Evolutionary conservation across 2,797 vertebrate genomes (phyloP), one percentile per base, ranked within the genome.

Genomic region (Simalia tracyae): DNA sequence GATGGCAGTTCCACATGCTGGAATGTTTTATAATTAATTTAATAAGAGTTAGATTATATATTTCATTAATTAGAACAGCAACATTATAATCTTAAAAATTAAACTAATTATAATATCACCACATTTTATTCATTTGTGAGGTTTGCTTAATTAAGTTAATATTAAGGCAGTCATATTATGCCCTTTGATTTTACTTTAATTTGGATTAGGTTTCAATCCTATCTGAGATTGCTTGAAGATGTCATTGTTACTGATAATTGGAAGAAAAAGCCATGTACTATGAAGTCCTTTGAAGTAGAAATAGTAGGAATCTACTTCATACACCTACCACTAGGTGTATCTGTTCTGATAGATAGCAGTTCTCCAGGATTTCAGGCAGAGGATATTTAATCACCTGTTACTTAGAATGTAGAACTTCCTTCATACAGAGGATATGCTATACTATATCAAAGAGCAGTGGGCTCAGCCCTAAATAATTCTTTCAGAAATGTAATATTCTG

Each of bases 91-190:
- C 36, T 63, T 24, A 56, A 68, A 84, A 88, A 59, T 36, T 85
- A 46, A n/a, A 90, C 42, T 84, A 64, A 92, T 86, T 17, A 87
- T 61, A 19, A 54, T 56, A 68, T 85, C 54, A 89, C 31, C 26
- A 61, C 22, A 87, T 87, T 56, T 87, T 46, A 64, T 76, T 92
- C 76, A 4, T 90, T 87, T 46, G 64, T 84, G 8, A 81, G 22
- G 46, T 76, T 87, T 87, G 1, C 56, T 61, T 89, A 76, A 93
- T 60, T 91, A 88, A 92, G 88, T 63, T 84, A 72, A 87, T 72
- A n/a, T 46, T 81, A 81, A 81, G 42, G 72, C 19, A 81, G 36
- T 81, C 36, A 24, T 46, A 66, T 22, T 42, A 26, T 85, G 60
- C 5, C 17, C 57, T 66, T 68, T 68, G 61, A 84, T 54, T 88